A percentile compares a stretch with the other conserved stretches of the same genome.
Conservation (phyloP, 2,888 invertebrate genomes). For the Diadegma fenestrale region DNA sequence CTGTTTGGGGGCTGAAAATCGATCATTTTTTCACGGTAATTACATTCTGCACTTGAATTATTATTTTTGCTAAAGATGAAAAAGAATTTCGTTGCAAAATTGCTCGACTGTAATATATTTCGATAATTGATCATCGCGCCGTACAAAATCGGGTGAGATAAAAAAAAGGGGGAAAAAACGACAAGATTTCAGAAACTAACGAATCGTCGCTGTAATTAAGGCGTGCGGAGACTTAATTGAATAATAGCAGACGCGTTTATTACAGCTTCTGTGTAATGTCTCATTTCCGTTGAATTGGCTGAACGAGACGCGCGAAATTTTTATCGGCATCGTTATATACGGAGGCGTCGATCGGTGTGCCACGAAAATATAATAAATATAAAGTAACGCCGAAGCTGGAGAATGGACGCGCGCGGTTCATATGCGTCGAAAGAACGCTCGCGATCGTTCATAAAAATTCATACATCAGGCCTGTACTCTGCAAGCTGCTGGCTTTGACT, state of each 20-base stretch:
- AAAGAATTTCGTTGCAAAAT: too few species aligned
- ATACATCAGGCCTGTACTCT: conserved; percentile 64
- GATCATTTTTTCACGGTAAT: too few species aligned
- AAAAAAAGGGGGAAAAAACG: neutral
- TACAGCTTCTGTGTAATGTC: conserved; percentile 59
- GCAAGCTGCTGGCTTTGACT: conserved; percentile 50
- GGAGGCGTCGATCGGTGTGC: conserved; percentile 37
- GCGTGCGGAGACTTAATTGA: conserved; percentile 18
- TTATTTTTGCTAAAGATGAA: too few species aligned
- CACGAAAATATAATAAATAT: conserved; percentile 60
- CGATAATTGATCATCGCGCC: neutral
- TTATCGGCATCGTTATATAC: conserved; percentile 28
- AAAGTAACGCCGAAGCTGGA: conserved; percentile 42
- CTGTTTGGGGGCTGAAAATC: too few species aligned
- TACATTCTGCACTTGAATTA: too few species aligned
- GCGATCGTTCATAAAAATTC: conserved; percentile 74
- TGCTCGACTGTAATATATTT: neutral
- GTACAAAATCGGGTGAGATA: neutral
- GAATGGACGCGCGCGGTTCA: conserved; percentile 12
- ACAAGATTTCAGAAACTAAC: neutral
- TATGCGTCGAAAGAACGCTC: conserved; percentile 52
- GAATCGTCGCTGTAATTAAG: conserved; percentile 2
- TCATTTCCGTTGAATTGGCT: conserved; percentile 57
- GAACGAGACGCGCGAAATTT: conserved; percentile 15
- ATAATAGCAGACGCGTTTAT: conserved; percentile 13